A percentile compares a stretch with the other conserved stretches of the same genome.
phyloP scores from a whole-genome alignment of 1,140 invertebrate species.

The Cephus cinctus region DNA sequence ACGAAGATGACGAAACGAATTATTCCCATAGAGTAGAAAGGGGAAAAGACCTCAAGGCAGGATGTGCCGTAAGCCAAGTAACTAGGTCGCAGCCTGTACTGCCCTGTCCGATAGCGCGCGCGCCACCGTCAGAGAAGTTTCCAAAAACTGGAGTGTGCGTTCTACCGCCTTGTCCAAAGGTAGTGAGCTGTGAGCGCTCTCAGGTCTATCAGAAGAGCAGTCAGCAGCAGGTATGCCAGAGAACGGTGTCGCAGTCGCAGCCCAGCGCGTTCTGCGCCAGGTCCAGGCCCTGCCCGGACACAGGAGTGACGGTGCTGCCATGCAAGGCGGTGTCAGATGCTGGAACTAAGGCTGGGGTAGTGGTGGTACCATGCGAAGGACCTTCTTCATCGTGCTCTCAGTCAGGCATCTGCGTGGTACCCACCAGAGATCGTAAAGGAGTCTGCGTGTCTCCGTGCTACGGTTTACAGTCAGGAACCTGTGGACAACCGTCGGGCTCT shows the following conservation, averaged over 20 bases:
- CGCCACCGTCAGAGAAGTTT: slow-evolving; percentile 28
- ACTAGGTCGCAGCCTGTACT: slow-evolving; percentile 26
- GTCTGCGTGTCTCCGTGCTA: slow-evolving; percentile 47
- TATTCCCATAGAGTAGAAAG: too few relatives aligned
- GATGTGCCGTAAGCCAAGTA: slow-evolving; percentile 37
- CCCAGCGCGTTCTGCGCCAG: slow-evolving; percentile 11
- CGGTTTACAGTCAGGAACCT: slow-evolving; percentile 24
- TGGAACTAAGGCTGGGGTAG: slow-evolving; percentile 41
- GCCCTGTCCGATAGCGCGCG: slow-evolving; percentile 31
- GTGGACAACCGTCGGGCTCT: slow-evolving; percentile 34
- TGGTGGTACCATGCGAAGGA: slow-evolving; percentile 45
- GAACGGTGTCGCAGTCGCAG: background rate
- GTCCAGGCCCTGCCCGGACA: slow-evolving; percentile 34
- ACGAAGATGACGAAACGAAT: too few relatives aligned
- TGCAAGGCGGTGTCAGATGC: slow-evolving; percentile 41
- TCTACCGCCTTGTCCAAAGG: slow-evolving; percentile 24
- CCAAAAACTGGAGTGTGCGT: slow-evolving; percentile 30
- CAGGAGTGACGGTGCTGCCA: slow-evolving; percentile 45
- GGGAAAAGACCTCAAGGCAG: too few relatives aligned
- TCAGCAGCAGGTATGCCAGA: background rate
- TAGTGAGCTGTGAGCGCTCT: background rate
- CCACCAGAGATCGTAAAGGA: slow-evolving; percentile 42
- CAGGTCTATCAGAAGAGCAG: background rate
- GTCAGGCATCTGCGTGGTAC: slow-evolving; percentile 40
- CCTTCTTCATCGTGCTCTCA: slow-evolving; percentile 26